Evolutionary conservation across 2,113 vertebrate genomes (phyloP).

Genomic region (Beaufortia kweichowensis): DNA sequence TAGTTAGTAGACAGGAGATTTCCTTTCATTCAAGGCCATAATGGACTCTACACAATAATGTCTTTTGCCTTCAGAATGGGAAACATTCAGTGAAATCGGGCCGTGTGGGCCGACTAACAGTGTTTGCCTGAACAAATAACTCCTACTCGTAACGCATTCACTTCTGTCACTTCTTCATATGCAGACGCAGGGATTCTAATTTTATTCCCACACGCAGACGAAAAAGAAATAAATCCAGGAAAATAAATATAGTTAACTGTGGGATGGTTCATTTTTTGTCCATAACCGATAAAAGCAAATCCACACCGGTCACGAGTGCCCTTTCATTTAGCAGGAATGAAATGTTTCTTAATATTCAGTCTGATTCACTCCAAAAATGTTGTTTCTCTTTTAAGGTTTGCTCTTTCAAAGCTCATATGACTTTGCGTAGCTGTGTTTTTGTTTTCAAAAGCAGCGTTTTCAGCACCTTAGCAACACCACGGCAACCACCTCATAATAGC

Average conservation of each 20-base stretch:
- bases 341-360: background rate
- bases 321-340: background rate
- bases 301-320: background rate
- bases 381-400: background rate
- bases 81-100: conserved; percentile 6
- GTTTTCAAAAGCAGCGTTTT: too few species aligned
- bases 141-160: conserved; percentile 13
- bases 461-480: too few species aligned
- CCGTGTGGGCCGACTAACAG: conserved; percentile 25
- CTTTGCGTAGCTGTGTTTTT: too few species aligned
- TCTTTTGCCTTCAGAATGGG: conserved; percentile 2
- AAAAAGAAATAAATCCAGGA: background rate
- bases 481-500: too few species aligned
- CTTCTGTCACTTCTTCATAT: background rate
- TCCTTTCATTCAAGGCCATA: conserved; percentile 18
- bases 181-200: conserved; percentile 1
- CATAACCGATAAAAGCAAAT: background rate
- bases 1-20: conserved; percentile 17
- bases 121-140: conserved; percentile 16
- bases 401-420: background rate
- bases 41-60: background rate
- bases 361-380: background rate
- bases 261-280: background rate
- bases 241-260: background rate
- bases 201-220: conserved; percentile 3